phyloP scores from a whole-genome alignment of 1,140 invertebrate genomes.

The Pseudomyrmex pallidus region DNA sequence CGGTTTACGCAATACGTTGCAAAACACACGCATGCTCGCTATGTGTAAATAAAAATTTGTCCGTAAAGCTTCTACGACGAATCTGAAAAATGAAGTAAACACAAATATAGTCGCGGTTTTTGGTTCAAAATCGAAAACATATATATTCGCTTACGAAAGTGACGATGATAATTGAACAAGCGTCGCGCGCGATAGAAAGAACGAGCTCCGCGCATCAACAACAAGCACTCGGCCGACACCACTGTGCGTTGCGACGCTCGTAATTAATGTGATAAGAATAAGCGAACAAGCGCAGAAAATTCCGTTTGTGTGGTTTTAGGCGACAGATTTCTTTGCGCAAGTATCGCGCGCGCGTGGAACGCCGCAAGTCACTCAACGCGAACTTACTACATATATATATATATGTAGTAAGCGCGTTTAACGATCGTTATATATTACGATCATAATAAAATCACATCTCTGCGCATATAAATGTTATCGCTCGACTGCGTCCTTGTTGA shows the following conservation, averaged over 20 bases:
- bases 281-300: constrained; percentile 40
- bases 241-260: not conserved
- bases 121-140: constrained; percentile 30
- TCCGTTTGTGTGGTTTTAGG: constrained; percentile 32
- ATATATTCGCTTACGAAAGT: constrained; percentile 45
- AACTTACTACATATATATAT: not conserved
- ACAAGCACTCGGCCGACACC: constrained; percentile 36
- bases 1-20: not conserved
- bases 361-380: not conserved
- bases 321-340: constrained; percentile 39
- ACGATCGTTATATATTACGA: not conserved
- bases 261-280: constrained; percentile 55
- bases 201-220: constrained; percentile 3
- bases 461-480: not conserved
- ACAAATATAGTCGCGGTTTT: constrained; percentile 16
- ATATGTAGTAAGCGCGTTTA: not conserved
- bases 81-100: constrained; percentile 22
- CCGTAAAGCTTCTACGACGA: not conserved
- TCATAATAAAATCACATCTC: constrained; percentile 8
- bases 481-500: not conserved
- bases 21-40: not conserved
- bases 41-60: not conserved
- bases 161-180: constrained; percentile 43
- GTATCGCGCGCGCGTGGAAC: not conserved
- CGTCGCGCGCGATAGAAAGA: constrained; percentile 47